Conservation (phyloP, 2,113 vertebrate species). For the Mixornis gularis region DNA sequence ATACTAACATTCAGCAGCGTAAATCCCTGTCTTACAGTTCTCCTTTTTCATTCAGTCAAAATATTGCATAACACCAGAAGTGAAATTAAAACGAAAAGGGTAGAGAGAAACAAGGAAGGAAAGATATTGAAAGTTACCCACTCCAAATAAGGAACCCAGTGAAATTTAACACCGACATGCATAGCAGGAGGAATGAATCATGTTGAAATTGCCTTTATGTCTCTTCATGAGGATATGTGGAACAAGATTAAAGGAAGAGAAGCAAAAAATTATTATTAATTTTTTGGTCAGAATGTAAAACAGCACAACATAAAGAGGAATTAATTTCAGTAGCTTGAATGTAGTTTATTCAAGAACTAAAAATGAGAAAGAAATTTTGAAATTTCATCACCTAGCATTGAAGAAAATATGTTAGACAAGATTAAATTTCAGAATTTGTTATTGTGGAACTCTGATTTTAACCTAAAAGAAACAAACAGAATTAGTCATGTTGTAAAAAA, state of each 20-base stretch:
- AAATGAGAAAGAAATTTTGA: neutral
- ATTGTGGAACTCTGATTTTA: neutral
- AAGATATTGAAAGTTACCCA: fast-evolving
- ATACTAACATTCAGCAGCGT: neutral
- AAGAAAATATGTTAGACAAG: neutral
- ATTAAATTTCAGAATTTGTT: neutral
- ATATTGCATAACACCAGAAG: neutral
- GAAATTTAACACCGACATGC: neutral
- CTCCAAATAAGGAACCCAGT: neutral
- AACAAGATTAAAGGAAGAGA: neutral
- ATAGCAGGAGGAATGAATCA: neutral
- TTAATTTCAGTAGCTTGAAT: neutral
- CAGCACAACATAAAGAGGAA: neutral
- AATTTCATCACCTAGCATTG: neutral
- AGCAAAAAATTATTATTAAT: neutral
- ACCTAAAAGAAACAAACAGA: neutral
- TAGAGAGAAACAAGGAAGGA: neutral
- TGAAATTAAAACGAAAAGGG: neutral
- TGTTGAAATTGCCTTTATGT: neutral
- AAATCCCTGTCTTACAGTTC: neutral
- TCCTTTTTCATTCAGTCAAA: neutral
- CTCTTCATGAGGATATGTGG: neutral
- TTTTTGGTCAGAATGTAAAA: neutral
- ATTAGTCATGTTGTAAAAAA: neutral
- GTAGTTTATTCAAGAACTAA: neutral